Percentiles rank a stretch among this genome's conserved stretches.
Conservation (phyloP, 2,888 invertebrate genomes). For the Trachelus tabidus region DNA sequence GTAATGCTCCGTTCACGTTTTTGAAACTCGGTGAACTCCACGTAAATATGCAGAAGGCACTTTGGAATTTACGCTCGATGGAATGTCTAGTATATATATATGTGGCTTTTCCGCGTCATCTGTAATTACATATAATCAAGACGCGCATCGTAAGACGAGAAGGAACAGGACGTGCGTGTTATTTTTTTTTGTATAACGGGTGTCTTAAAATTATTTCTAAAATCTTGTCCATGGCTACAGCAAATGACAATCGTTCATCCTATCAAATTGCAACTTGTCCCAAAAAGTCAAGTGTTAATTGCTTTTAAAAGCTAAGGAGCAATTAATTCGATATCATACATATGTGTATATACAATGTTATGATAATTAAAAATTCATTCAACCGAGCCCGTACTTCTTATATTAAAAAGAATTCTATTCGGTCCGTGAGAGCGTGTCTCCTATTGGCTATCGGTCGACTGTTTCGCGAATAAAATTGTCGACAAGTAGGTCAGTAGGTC, state of each 20-base stretch:
- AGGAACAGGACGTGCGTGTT: slow-evolving; percentile 2
- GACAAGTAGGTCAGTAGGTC: slow-evolving; percentile 54
- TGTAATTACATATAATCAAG: slow-evolving; percentile 30
- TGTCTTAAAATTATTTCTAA: background rate
- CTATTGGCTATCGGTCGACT: slow-evolving; percentile 7
- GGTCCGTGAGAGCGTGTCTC: slow-evolving; percentile 15
- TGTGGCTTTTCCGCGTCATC: slow-evolving; percentile 19
- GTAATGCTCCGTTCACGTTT: background rate
- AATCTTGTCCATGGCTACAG: background rate
- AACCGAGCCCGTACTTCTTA: background rate
- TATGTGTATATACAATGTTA: background rate
- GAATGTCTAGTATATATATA: slow-evolving; percentile 9
- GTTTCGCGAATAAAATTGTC: slow-evolving; percentile 15
- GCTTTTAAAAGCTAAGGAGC: background rate
- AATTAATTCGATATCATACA: background rate
- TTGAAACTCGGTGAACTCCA: background rate
- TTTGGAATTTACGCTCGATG: slow-evolving; percentile 23
- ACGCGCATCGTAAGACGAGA: slow-evolving; percentile 10
- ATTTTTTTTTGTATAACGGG: slow-evolving; percentile 5
- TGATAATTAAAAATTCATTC: background rate
- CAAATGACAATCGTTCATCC: background rate
- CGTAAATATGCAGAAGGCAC: background rate
- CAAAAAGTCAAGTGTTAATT: background rate
- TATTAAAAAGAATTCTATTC: slow-evolving; percentile 6
- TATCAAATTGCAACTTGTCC: background rate